Percentiles rank a stretch among this genome's conserved stretches.
phyloP scores from a whole-genome alignment of 2,113 vertebrate genomes.

The Prunella himalayana region DNA sequence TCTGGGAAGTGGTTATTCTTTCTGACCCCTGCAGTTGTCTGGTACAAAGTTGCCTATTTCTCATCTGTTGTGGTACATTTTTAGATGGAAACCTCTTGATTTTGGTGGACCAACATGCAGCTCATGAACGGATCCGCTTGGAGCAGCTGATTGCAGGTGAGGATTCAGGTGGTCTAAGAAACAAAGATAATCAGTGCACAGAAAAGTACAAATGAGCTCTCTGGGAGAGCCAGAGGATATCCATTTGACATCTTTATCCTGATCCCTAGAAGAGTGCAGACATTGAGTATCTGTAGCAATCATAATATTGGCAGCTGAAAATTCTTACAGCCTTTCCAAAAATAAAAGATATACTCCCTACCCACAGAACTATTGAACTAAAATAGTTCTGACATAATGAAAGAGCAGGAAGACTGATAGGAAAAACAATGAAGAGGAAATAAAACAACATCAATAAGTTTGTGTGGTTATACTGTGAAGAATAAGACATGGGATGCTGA shows the following conservation, averaged over 20 bases:
- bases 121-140: constrained; percentile 91
- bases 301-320: background rate
- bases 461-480: background rate
- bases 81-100: constrained; percentile 87
- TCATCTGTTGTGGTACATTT: background rate
- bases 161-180: background rate
- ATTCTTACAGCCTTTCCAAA: background rate
- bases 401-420: constrained; percentile 42
- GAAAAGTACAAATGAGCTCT: background rate
- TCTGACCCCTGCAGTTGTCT: background rate
- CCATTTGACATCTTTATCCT: background rate
- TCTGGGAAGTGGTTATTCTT: constrained; percentile 5
- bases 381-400: constrained; percentile 43
- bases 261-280: background rate
- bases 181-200: background rate
- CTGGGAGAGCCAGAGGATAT: background rate
- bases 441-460: constrained; percentile 16
- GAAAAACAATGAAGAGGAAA: constrained; percentile 51
- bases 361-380: background rate
- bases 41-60: background rate
- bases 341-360: background rate
- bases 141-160: constrained; percentile 90
- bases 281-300: background rate
- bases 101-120: constrained; percentile 95
- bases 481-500: background rate